Base-by-base conservation (phyloP, 2,113 vertebrate genomes). In the Uria aalge region DNA sequence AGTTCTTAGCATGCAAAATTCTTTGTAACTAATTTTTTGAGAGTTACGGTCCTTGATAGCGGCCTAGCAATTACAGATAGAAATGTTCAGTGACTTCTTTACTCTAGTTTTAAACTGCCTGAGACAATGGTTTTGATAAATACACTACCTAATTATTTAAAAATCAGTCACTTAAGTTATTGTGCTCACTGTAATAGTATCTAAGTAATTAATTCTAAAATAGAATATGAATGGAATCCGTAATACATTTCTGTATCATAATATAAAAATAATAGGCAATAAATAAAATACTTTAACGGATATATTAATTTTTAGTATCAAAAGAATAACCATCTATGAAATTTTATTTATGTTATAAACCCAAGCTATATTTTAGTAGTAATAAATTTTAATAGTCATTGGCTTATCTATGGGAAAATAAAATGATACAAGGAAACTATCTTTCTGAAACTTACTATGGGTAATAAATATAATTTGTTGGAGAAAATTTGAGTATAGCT, bases 281-380 rank as follows among this genome's bases (percentile, higher is more conserved):
- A 95, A 92, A 77, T 92, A 19, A 83, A 78, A 95, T 72, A 56
- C 21, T 92, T 88, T 80, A 86, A 83, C 53, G 16, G 15, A 45
- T 72, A 67, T 53, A 85, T 92, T 72, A 87, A 68, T 32, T 91
- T 94, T 96, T 82, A 73, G 21, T 85, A 69, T 79, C 29, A 81
- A 89, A 94, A 91, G 29, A 84, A 67, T 83, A 90, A 79, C 63
- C 6, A 6, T 32, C 27, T 78, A 60, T 68, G 47, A 88, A 82
- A 69, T 71, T 73, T 93, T 92, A 95, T 96, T 96, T 90, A 69
- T 82, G 29, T 63, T 88, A 92, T 88, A 92, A 96, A 86, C 27
- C 40, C 56, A 80, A 57, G 19, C 36, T 74, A 21, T 3, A 68
- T 86, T 93, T 91, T 72, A 77, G 72, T 96, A 74, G 8, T 48